phyloP scores from a whole-genome alignment of 2,888 invertebrate species.

The Caenorhabditis auriculariae region DNA sequence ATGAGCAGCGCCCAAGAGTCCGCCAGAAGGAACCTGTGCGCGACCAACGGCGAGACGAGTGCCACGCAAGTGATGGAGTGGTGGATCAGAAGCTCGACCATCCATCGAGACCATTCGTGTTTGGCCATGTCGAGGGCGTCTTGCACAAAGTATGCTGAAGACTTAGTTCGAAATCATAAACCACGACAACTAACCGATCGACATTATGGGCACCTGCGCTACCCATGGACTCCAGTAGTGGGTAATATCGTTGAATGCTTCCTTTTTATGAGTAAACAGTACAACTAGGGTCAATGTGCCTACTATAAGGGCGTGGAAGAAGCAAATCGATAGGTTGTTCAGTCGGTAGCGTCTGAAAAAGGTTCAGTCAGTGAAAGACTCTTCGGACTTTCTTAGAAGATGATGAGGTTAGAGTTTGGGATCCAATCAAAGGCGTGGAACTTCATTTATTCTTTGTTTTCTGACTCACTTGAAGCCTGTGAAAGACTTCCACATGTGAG shows the following conservation, averaged over 20 bases:
- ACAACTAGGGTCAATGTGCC: constrained; percentile 41
- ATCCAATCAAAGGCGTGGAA: too few relatives aligned
- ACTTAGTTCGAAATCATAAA: not conserved
- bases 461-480: constrained; percentile 47
- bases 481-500: constrained; percentile 35
- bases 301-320: constrained; percentile 48
- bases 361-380: not conserved
- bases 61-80: constrained; percentile 38
- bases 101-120: constrained; percentile 52
- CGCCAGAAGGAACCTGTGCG: constrained; percentile 41
- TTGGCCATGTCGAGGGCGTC: constrained; percentile 55
- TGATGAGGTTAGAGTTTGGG: not conserved
- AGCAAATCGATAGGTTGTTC: constrained; percentile 52
- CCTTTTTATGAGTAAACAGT: constrained; percentile 25
- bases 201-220: constrained; percentile 44
- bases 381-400: not conserved
- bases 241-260: constrained; percentile 46
- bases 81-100: constrained; percentile 51
- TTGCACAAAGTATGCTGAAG: constrained; percentile 53
- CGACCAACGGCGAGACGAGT: constrained; percentile 17
- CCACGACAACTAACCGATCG: constrained; percentile 31
- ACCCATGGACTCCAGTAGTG: constrained; percentile 41
- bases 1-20: constrained; percentile 57
- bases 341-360: constrained; percentile 53
- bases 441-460: too few relatives aligned